phyloP scores from a whole-genome alignment of 2,888 invertebrate species.

The Pandemis corylana region DNA sequence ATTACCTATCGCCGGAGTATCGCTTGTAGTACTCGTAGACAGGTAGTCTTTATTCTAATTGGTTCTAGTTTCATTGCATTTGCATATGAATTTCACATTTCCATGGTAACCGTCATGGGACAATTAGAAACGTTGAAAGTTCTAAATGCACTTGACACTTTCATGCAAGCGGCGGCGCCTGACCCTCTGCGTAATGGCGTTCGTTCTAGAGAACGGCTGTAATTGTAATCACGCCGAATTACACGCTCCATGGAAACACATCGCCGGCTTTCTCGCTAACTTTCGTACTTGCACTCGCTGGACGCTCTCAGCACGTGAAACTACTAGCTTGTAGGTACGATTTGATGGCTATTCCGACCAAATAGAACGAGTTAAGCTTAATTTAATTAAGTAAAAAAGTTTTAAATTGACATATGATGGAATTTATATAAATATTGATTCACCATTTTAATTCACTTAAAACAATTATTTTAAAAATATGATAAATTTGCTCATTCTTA shows the following conservation, averaged over 20 bases:
- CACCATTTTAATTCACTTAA: too few relatives aligned
- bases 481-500: too few relatives aligned
- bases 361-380: neutral
- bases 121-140: slow-evolving; percentile 54
- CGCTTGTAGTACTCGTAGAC: neutral
- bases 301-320: slow-evolving; percentile 14
- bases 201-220: slow-evolving; percentile 41
- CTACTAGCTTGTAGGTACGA: neutral
- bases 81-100: slow-evolving; percentile 2
- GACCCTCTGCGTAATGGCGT: slow-evolving; percentile 35
- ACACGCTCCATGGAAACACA: slow-evolving; percentile 60
- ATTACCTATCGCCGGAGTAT: neutral
- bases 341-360: neutral
- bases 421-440: too few relatives aligned
- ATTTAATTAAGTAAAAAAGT: neutral
- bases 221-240: slow-evolving; percentile 59
- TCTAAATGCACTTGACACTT: slow-evolving; percentile 53
- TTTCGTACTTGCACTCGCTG: slow-evolving; percentile 24
- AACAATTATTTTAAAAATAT: too few relatives aligned
- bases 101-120: slow-evolving; percentile 12
- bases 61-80: neutral
- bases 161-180: slow-evolving; percentile 48
- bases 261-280: slow-evolving; percentile 27
- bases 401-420: too few relatives aligned
- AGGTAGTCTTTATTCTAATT: neutral